These are phyloP conservation scores for Cranoglanis bouderius DNA, from an alignment of 2,113 vertebrate species.

Conservation along the genomic window DNA sequence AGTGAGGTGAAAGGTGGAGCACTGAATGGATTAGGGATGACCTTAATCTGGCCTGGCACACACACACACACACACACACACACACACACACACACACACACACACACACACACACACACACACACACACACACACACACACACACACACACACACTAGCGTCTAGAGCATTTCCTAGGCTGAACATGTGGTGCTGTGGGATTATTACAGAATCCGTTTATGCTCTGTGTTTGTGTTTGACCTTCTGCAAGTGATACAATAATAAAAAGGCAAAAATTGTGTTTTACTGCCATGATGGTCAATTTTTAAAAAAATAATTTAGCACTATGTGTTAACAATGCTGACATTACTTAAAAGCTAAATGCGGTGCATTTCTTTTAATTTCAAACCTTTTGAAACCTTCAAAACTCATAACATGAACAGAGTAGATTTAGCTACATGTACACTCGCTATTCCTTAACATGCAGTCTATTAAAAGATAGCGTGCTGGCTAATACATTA, in stretches of 20 bases:
- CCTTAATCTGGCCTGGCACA: conserved; percentile 40
- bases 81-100: conserved; percentile 46
- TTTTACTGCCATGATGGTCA: not conserved
- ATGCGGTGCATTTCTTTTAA: not conserved
- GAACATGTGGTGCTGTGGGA: not conserved
- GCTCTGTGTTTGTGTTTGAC: not conserved
- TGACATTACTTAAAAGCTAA: not conserved
- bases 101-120: conserved; percentile 7
- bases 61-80: conserved; percentile 30
- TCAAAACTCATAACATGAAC: not conserved
- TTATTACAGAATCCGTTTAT: not conserved
- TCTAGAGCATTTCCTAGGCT: not conserved
- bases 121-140: conserved; percentile 44
- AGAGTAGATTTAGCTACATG: too few species aligned
- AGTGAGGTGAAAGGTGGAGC: conserved; percentile 11
- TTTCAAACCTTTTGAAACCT: not conserved
- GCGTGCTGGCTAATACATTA: not conserved
- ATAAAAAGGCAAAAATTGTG: not conserved
- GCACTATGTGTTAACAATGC: not conserved
- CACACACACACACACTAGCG: conserved; percentile 34
- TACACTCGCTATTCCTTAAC: not conserved
- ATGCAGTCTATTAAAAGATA: not conserved
- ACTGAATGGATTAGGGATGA: conserved; percentile 41
- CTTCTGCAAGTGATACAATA: not conserved
- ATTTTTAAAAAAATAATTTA: not conserved